Evolutionary conservation across 2,888 invertebrate genomes (phyloP).

Genomic region (Trichogramma evanescens): DNA sequence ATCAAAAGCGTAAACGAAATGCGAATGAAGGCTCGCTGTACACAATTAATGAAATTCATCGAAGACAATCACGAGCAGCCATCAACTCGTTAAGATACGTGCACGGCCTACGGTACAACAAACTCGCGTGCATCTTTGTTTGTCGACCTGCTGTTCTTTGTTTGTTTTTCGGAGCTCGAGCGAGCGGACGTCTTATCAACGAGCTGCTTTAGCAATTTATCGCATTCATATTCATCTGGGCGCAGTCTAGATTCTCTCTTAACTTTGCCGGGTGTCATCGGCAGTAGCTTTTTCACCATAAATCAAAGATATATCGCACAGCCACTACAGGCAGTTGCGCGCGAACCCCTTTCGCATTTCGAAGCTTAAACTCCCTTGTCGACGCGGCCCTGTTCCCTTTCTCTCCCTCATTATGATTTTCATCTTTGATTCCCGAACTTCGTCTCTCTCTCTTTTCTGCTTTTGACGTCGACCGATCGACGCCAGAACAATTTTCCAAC

Average conservation of each 20-base stretch:
- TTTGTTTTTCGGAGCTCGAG: too few relatives aligned
- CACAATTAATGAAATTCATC: too few relatives aligned
- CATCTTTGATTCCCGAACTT: conserved; percentile 36
- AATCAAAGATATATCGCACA: conserved; percentile 26
- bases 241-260: not conserved
- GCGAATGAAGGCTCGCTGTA: too few relatives aligned
- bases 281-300: conserved; percentile 27
- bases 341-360: conserved; percentile 17
- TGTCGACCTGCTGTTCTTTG: too few relatives aligned
- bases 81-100: conserved; percentile 25
- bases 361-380: too few relatives aligned
- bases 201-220: conserved; percentile 7
- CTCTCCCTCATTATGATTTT: conserved; percentile 29
- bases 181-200: too few relatives aligned
- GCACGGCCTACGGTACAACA: not conserved
- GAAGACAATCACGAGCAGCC: conserved; percentile 3
- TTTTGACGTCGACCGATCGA: conserved; percentile 33
- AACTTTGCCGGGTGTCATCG: conserved; percentile 23
- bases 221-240: conserved; percentile 18
- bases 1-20: too few relatives aligned
- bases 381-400: conserved; percentile 3
- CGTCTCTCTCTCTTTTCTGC: conserved; percentile 23
- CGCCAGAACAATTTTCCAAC: not conserved
- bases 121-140: too few relatives aligned
- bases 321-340: too few relatives aligned